Percentiles rank a stretch among this genome's conserved stretches.
These are phyloP conservation scores for Nomada fabriciana DNA, from an alignment of 2,888 invertebrate species.

Conservation along the genomic window DNA sequence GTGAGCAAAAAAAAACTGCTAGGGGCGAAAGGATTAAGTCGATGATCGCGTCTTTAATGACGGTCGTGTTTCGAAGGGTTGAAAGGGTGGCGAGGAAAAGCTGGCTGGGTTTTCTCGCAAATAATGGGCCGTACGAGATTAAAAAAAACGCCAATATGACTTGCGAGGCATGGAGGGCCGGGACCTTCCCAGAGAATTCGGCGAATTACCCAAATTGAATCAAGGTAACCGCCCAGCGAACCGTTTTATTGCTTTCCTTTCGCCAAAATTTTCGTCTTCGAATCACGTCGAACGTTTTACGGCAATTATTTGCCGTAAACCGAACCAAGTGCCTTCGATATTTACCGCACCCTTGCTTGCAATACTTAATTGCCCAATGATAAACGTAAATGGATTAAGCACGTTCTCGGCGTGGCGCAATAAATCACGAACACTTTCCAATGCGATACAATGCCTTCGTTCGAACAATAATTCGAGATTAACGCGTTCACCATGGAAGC, in stretches of 20 bases:
- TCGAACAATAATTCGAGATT: conserved; percentile 49
- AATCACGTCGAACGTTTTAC: background rate
- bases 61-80: conserved; percentile 24
- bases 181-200: conserved; percentile 4
- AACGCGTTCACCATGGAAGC: conserved; percentile 40
- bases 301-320: background rate
- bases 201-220: conserved; percentile 2
- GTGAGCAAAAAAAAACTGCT: conserved; percentile 4
- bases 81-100: background rate
- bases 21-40: conserved; percentile 54
- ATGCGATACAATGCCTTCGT: background rate
- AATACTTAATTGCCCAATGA: background rate
- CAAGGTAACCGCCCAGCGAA: background rate
- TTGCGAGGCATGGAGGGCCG: background rate
- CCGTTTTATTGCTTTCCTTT: background rate
- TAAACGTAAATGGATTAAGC: background rate
- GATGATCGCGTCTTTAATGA: conserved; percentile 46
- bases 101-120: background rate
- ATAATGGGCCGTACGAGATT: background rate
- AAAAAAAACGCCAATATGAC: conserved; percentile 21
- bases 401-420: conserved; percentile 24
- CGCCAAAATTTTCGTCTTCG: background rate
- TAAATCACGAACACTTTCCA: conserved; percentile 25
- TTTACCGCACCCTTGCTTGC: no score
- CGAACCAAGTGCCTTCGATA: no score